Evolutionary conservation across 2,797 vertebrate species (phyloP).

Genomic region (Trematomus bernacchii): DNA sequence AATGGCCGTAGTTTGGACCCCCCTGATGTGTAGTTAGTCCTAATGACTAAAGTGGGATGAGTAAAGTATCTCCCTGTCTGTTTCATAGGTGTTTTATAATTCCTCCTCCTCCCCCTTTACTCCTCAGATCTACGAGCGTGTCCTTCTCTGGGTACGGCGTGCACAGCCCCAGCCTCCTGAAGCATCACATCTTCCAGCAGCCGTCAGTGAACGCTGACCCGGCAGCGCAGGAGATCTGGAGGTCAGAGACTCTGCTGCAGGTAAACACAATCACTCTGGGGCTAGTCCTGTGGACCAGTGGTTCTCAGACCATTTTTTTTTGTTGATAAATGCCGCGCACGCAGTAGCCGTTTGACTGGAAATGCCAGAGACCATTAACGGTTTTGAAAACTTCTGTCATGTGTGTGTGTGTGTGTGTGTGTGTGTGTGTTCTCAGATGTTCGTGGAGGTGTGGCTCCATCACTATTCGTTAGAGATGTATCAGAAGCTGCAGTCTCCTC

Average conservation of each 20-base stretch:
- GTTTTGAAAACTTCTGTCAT: too few relatives aligned
- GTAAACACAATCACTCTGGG: constrained; percentile 63
- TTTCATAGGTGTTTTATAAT: too few relatives aligned
- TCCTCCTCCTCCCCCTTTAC: neutral
- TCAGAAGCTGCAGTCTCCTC: constrained; percentile 97
- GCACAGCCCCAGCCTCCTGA: constrained; percentile 92
- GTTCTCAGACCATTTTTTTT: too few relatives aligned
- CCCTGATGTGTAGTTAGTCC: too few relatives aligned
- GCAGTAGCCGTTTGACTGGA: too few relatives aligned
- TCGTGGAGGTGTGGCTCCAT: constrained; percentile 98
- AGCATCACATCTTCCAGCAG: constrained; percentile 95
- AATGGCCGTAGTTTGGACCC: too few relatives aligned
- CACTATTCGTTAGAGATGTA: constrained; percentile 98
- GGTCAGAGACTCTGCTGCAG: constrained; percentile 94
- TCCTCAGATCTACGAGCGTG: constrained; percentile 84
- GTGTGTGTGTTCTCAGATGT: constrained; percentile 84
- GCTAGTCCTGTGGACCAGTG: too few relatives aligned
- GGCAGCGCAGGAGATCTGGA: constrained; percentile 97
- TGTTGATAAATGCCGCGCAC: too few relatives aligned
- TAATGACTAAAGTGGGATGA: too few relatives aligned
- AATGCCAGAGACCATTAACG: too few relatives aligned
- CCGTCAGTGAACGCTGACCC: constrained; percentile 95
- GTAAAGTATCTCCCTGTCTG: too few relatives aligned
- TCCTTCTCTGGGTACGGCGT: constrained; percentile 91
- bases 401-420: constrained; percentile 5